Evolutionary conservation across 2,797 vertebrate genomes (phyloP).

Genomic region (Enteromius fasciolatus): DNA sequence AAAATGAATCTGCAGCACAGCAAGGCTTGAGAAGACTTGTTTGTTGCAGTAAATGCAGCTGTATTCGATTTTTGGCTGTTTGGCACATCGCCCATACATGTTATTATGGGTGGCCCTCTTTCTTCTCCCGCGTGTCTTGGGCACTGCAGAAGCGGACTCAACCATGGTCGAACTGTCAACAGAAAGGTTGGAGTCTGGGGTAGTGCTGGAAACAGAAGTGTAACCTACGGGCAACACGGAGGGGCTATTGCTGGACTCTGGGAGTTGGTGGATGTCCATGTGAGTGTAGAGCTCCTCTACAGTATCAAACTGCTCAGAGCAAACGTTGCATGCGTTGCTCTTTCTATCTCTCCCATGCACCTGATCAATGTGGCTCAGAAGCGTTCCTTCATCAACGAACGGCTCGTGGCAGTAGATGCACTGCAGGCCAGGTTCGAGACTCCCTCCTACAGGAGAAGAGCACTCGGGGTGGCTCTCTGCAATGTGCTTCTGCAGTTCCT

Average conservation of each 20-base stretch:
- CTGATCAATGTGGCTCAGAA: constrained; percentile 95
- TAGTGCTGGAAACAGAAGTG: constrained; percentile 97
- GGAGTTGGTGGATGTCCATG: constrained; percentile 97
- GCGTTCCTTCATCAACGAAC: constrained; percentile 90
- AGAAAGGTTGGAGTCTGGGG: constrained; percentile 97
- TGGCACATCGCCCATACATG: constrained; percentile 84
- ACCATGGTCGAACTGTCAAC: constrained; percentile 97
- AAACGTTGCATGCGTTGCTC: constrained; percentile 89
- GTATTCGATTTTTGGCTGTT: constrained; percentile 93
- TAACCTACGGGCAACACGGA: constrained; percentile 95
- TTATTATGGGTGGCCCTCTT: constrained; percentile 91
- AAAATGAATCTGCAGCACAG: constrained; percentile 95
- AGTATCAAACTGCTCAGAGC: constrained; percentile 92
- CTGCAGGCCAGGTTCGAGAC: constrained; percentile 85
- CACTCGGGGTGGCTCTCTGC: constrained; percentile 97
- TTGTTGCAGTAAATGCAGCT: constrained; percentile 99
- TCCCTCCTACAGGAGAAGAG: constrained; percentile 90
- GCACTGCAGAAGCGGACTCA: constrained; percentile 86
- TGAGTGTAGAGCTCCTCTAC: constrained; percentile 96
- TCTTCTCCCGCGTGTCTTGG: constrained; percentile 89
- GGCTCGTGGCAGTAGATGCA: constrained; percentile 98
- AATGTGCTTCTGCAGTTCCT: constrained; percentile 97
- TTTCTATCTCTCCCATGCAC: constrained; percentile 90
- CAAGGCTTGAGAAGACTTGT: constrained; percentile 95
- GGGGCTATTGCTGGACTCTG: constrained; percentile 97